Base-by-base conservation (phyloP, 2,113 vertebrate species). In the Percina caprodes region DNA sequence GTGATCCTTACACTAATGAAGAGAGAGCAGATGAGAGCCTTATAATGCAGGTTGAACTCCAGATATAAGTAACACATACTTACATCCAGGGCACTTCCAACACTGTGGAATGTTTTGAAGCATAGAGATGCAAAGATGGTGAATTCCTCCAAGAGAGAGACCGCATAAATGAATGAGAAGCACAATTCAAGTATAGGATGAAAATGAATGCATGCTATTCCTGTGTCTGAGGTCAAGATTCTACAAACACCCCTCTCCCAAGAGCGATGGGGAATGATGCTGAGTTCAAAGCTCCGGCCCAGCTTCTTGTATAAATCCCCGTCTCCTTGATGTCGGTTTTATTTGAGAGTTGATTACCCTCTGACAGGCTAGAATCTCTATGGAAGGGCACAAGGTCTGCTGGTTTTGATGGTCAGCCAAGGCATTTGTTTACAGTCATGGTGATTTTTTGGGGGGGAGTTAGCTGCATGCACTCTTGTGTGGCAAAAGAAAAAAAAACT, bases 311-410 rank as follows among this genome's bases (percentile, higher is more conserved):
- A 85, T 90, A 91, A 92, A 93, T 89, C 88, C 84, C 88, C 30
- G 82, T 78, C 86, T 93, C 77, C 91, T 93, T 94, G 85, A 93
- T 94, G 91, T 90, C 79, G 83, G 77, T 90, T 91, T 93, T 92
- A 92, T 93, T 94, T 93, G 93, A 94, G 92, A 91, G 80, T 90
- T 91, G 92, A 95, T 95, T 95, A 95, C 89, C 94, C 93, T 95
- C 86, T 92, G 92, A 94, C 89, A 91, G 87, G 55, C 83, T 79
- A 87, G 75, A 93, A 91, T 93, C 90, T 94, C 91, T 88, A 82
- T 91, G 92, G 90, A 87, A 88, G 88, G 89, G 90, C 77, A 80
- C 72, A 81, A 88, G 91, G 91, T 93, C 88, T 84, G 66, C 42
- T 55, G 69, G 74, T 92, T 95, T 94, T 95, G 93, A 94, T 94